phyloP scores from a whole-genome alignment of 37 sponge, comb jelly and placozoan species.

The Crambe crambe region DNA sequence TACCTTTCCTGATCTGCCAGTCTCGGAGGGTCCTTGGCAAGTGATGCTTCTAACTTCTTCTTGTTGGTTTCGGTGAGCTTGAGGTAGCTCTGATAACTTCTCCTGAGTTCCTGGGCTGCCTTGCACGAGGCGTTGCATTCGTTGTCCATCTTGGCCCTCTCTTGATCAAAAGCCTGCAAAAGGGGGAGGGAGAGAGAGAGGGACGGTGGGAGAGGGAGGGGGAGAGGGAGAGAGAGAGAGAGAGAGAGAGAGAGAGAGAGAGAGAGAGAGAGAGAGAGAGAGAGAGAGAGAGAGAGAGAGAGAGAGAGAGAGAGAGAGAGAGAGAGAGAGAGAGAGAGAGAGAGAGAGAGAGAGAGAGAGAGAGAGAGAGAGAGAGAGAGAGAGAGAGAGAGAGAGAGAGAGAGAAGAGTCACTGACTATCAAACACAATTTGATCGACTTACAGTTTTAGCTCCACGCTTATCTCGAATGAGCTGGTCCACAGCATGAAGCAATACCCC shows the following conservation, averaged over 20 bases:
- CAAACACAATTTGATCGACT: too few relatives aligned
- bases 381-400: constrained; percentile 59
- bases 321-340: too few relatives aligned
- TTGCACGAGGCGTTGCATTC: constrained; percentile 26
- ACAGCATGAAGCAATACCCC: constrained; percentile 21
- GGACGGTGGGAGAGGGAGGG: too few relatives aligned
- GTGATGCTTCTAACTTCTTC: constrained; percentile 31
- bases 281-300: too few relatives aligned
- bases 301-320: too few relatives aligned
- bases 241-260: too few relatives aligned
- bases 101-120: constrained; percentile 33
- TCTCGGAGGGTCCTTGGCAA: constrained; percentile 16
- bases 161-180: constrained; percentile 38
- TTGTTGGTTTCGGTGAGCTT: constrained; percentile 38
- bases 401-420: too few relatives aligned
- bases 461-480: constrained; percentile 65
- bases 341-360: constrained; percentile 14
- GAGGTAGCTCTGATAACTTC: constrained; percentile 27
- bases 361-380: constrained; percentile 38
- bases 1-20: constrained; percentile 50
- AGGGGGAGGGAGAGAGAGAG: neutral
- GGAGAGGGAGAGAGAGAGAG: too few relatives aligned
- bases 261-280: too few relatives aligned
- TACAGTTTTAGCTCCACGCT: constrained; percentile 65
- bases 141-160: constrained; percentile 31